Conservation (phyloP, 2,888 invertebrate genomes). For the Autographa gamma region DNA sequence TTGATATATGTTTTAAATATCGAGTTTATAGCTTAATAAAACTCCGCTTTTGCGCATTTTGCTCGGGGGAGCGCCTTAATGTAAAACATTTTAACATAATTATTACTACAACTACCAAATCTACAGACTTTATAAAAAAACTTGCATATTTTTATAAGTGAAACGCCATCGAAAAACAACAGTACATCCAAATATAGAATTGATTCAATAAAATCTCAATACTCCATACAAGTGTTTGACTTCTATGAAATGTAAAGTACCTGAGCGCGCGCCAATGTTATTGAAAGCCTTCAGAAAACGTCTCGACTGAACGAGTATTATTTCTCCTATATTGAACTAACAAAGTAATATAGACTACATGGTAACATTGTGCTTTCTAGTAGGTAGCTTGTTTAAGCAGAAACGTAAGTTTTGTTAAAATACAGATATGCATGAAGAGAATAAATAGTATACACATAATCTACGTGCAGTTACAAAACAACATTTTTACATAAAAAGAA, state of each 20-base stretch:
- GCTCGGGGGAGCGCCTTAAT: too few species aligned
- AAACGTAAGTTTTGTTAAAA: too few species aligned
- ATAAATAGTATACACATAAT: too few species aligned
- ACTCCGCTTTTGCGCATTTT: too few species aligned
- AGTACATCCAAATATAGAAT: conserved; percentile 45
- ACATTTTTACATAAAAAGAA: too few species aligned
- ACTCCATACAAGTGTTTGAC: conserved; percentile 71
- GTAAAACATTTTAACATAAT: too few species aligned
- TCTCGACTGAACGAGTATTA: conserved; percentile 10
- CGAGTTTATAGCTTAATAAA: too few species aligned
- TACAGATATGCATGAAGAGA: too few species aligned
- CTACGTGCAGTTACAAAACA: too few species aligned
- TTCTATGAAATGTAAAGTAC: conserved; percentile 63
- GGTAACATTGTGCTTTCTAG: neutral
- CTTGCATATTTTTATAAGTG: neutral
- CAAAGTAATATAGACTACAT: conserved; percentile 3
- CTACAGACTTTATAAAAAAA: too few species aligned
- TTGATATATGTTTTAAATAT: too few species aligned
- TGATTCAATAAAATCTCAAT: conserved; percentile 74
- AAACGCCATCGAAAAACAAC: conserved; percentile 16
- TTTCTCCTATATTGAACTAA: conserved; percentile 16
- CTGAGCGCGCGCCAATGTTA: conserved; percentile 67
- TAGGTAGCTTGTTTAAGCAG: neutral
- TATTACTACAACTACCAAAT: too few species aligned
- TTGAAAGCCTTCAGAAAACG: conserved; percentile 60